Evolutionary conservation across 2,888 invertebrate species (phyloP).

Genomic region (Keiferia lycopersicella): DNA sequence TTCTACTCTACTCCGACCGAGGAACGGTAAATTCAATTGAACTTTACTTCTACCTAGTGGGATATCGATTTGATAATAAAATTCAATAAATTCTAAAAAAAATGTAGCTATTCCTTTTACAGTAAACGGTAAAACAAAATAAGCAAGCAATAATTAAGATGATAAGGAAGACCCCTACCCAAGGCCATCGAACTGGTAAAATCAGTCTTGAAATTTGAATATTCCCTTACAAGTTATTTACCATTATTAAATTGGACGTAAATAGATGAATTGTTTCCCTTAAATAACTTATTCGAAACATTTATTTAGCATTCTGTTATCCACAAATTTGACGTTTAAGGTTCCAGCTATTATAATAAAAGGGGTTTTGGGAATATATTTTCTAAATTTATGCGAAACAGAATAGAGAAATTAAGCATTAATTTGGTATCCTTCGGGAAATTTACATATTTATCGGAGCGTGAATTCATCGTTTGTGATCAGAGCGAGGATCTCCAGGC

Average conservation of each 20-base stretch:
- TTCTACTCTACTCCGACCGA: too few relatives aligned
- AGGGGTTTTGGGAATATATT: slow-evolving; percentile 64
- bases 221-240: slow-evolving; percentile 44
- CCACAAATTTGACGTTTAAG: slow-evolving; percentile 49
- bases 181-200: slow-evolving; percentile 37
- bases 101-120: too few relatives aligned
- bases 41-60: too few relatives aligned
- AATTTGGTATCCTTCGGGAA: slow-evolving; percentile 64
- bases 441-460: slow-evolving; percentile 73
- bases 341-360: slow-evolving; percentile 38
- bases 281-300: slow-evolving; percentile 43
- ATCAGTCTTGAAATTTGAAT: slow-evolving; percentile 48
- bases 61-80: too few relatives aligned
- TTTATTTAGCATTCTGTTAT: slow-evolving; percentile 51
- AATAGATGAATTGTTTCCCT: slow-evolving; percentile 38
- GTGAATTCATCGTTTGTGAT: slow-evolving; percentile 62
- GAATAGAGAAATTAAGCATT: slow-evolving; percentile 69
- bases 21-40: too few relatives aligned
- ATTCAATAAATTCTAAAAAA: too few relatives aligned
- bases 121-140: neutral
- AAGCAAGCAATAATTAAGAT: neutral
- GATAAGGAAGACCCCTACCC: neutral
- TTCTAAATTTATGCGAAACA: slow-evolving; percentile 67
- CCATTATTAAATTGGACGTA: slow-evolving; percentile 48
- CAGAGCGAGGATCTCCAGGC: slow-evolving; percentile 39